Conservation (phyloP, 2,113 vertebrate genomes). For the Chlorodrepanis virens region DNA sequence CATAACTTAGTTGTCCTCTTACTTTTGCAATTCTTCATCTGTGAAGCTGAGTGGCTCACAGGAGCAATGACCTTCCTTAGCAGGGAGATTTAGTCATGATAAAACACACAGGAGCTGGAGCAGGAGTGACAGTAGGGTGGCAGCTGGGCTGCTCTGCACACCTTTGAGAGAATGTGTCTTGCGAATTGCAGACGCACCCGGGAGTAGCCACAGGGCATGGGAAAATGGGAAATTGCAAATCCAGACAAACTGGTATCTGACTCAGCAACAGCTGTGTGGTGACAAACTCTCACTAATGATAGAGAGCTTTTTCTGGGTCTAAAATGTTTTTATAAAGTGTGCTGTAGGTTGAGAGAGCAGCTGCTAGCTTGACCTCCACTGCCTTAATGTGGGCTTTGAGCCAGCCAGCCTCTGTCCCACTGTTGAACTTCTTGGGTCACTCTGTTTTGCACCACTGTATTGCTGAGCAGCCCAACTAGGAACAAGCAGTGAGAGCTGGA, state of each 20-base stretch:
- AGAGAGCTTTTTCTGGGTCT: neutral
- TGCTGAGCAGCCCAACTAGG: neutral
- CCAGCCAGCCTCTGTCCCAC: neutral
- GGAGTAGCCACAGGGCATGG: neutral
- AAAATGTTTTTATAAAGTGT: neutral
- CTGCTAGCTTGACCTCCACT: neutral
- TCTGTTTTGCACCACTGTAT: fast-evolving
- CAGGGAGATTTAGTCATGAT: neutral
- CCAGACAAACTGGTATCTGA: neutral
- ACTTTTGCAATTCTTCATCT: neutral
- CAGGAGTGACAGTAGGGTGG: neutral
- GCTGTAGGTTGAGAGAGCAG: neutral
- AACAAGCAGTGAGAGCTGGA: neutral
- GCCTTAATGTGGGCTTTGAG: neutral
- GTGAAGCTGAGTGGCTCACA: neutral
- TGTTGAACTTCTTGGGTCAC: neutral
- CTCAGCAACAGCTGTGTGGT: neutral
- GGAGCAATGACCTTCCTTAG: neutral
- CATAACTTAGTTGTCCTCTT: neutral
- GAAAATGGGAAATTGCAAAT: neutral
- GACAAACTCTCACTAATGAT: neutral
- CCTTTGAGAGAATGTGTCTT: neutral
- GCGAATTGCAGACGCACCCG: neutral
- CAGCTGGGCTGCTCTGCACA: neutral
- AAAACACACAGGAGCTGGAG: neutral